Percentiles rank a stretch among this genome's conserved stretches.
phyloP scores from a whole-genome alignment of 2,888 invertebrate species.

The Leucozona laternaria region DNA sequence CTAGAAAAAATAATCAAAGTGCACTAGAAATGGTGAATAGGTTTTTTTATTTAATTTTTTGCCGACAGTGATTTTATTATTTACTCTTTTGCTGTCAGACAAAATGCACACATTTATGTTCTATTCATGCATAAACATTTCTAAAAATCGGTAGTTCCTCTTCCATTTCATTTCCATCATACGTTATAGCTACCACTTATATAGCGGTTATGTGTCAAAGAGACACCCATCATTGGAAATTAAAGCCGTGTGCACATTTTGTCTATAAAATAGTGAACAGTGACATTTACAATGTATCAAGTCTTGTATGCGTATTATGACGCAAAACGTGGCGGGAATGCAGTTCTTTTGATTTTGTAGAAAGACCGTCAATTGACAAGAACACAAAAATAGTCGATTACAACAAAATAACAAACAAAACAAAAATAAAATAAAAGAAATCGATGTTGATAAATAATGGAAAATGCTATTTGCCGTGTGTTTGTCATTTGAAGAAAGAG shows the following conservation, averaged over 20 bases:
- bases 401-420: not conserved
- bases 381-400: slow-evolving; percentile 26
- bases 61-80: slow-evolving; percentile 19
- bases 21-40: not conserved
- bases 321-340: slow-evolving; percentile 31
- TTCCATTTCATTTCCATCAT: not conserved
- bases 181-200: not conserved
- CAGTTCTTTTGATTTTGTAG: slow-evolving; percentile 46
- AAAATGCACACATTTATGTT: not conserved
- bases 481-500: slow-evolving; percentile 33
- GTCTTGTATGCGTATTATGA: not conserved
- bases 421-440: slow-evolving; percentile 16
- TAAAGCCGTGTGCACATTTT: slow-evolving; percentile 31
- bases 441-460: slow-evolving; percentile 45
- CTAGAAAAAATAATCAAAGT: not conserved
- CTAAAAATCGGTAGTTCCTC: slow-evolving; percentile 8
- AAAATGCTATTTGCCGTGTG: slow-evolving; percentile 43
- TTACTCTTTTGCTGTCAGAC: slow-evolving; percentile 30
- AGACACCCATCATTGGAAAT: slow-evolving; percentile 50
- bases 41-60: not conserved
- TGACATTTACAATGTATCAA: slow-evolving; percentile 51
- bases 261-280: slow-evolving; percentile 27
- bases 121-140: not conserved
- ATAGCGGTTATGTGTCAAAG: slow-evolving; percentile 43
- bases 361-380: slow-evolving; percentile 45